These are phyloP conservation scores for Planococcus citri DNA, from an alignment of 1,140 invertebrate species.

Conservation along the genomic window DNA sequence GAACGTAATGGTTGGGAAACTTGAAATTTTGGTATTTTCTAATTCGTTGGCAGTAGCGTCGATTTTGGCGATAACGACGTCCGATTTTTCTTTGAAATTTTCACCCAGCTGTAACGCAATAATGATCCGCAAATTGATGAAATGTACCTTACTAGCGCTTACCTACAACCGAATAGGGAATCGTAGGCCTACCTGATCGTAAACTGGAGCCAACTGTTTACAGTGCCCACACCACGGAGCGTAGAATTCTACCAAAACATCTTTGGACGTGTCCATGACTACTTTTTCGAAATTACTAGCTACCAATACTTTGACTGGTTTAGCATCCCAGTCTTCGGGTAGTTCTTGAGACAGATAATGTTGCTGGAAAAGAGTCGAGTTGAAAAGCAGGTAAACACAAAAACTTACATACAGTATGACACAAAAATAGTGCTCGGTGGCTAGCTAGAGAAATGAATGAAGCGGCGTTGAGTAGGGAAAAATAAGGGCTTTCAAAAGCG, in stretches of 20 bases:
- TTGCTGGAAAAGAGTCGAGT: constrained; percentile 45
- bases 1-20: constrained; percentile 93
- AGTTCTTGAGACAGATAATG: constrained; percentile 88
- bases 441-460: too few relatives aligned
- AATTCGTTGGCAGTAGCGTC: constrained; percentile 96
- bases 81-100: constrained; percentile 72
- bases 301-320: constrained; percentile 87
- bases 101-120: constrained; percentile 50
- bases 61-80: constrained; percentile 93
- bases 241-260: constrained; percentile 97
- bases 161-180: not conserved
- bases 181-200: constrained; percentile 47
- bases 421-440: too few relatives aligned
- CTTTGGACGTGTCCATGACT: constrained; percentile 74
- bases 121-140: constrained; percentile 5
- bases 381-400: too few relatives aligned
- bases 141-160: not conserved
- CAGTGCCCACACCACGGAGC: constrained; percentile 97
- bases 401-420: too few relatives aligned
- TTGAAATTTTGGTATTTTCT: constrained; percentile 84
- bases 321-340: constrained; percentile 94
- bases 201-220: constrained; percentile 92
- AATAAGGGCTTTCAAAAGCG: too few relatives aligned
- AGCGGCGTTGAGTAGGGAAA: too few relatives aligned
- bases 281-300: constrained; percentile 93